Base-by-base conservation (phyloP, 1,140 invertebrate genomes). In the Hycleus phaleratus region DNA sequence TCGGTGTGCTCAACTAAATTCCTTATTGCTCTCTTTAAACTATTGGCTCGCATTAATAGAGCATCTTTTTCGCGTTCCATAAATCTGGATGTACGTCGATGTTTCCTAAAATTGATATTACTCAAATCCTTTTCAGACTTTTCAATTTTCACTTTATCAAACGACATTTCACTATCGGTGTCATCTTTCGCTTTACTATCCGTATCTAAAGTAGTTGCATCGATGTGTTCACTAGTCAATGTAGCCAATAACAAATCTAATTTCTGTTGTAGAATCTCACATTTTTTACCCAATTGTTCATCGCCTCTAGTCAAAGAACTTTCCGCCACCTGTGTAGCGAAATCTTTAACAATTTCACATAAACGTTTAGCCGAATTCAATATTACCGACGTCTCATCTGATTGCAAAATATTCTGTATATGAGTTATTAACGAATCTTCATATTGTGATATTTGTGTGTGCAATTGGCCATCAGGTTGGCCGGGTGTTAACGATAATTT, bases 371-470 rank as follows among this genome's bases (percentile, higher is more conserved):
- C 86, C 43, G 86, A 90, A 42, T 80, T 78, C 49, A 91, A 81
- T 54, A 92, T 81, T 44, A 85, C 80, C 45, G 82, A 79, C 52
- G 90, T 84, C 67, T 92, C 85, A 68, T 91, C 85, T 3, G 88
- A 90, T 73, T 95, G 89, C 46, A 96, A 77, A 64, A 97, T 93
- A 66, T 90, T 89, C 50, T 90, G 85, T 60, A 96, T 78, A 72
- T 95, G 90, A 32, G 81, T 82, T 38, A 90, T 82, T 39, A 95
- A 82, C 24, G 82, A 84, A 61, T 88, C 85, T 69, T 95, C 93
- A 69, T 93, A 93, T 25, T 84, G 76, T 10, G 81, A 76, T 3
- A 81, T 76, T 52, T 82, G 69, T 0, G 74, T 73, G 56, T 74
- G 78, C 24, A 80, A 61, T 49, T 71, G 62, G 26, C 71, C 74